Percentiles rank a stretch among this genome's conserved stretches.
Evolutionary conservation across 2,888 invertebrate species (phyloP).

Genomic region (Morinoia aosen): DNA sequence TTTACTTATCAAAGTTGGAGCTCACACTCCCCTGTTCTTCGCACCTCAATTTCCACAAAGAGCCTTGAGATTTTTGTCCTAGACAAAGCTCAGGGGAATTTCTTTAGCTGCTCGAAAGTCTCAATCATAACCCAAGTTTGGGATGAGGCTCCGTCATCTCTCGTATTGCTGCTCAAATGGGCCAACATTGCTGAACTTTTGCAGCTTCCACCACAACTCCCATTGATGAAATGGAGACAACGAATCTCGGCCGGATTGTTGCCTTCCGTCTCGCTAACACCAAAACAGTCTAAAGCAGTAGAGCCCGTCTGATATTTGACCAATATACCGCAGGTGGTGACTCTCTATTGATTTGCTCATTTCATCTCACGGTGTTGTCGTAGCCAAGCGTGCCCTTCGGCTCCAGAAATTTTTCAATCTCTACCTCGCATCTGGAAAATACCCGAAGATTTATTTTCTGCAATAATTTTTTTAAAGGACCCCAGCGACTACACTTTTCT

Average conservation of each 20-base stretch:
- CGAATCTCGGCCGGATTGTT: slow-evolving; percentile 22
- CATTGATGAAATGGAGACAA: slow-evolving; percentile 41
- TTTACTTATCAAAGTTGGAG: background rate
- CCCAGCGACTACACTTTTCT: background rate
- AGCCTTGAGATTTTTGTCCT: background rate
- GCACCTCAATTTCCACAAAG: background rate
- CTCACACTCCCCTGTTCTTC: background rate
- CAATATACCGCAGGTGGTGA: background rate
- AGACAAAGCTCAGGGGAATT: background rate
- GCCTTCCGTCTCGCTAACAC: slow-evolving; percentile 3
- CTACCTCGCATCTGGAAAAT: background rate
- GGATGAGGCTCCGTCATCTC: slow-evolving; percentile 27
- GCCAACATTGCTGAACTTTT: background rate
- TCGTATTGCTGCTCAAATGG: slow-evolving; percentile 29
- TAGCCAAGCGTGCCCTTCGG: background rate
- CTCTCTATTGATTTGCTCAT: background rate
- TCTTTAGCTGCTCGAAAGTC: slow-evolving; percentile 6
- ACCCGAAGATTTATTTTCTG: background rate
- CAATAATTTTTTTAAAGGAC: background rate
- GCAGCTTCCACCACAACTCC: background rate
- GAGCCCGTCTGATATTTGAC: background rate
- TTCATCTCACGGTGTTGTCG: background rate
- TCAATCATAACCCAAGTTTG: slow-evolving; percentile 49
- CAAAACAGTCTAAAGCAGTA: background rate
- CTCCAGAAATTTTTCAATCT: background rate